Percentiles rank a stretch among this genome's conserved stretches.
Evolutionary conservation across 2,113 vertebrate species (phyloP).

Genomic region (Tringa solitaria): DNA sequence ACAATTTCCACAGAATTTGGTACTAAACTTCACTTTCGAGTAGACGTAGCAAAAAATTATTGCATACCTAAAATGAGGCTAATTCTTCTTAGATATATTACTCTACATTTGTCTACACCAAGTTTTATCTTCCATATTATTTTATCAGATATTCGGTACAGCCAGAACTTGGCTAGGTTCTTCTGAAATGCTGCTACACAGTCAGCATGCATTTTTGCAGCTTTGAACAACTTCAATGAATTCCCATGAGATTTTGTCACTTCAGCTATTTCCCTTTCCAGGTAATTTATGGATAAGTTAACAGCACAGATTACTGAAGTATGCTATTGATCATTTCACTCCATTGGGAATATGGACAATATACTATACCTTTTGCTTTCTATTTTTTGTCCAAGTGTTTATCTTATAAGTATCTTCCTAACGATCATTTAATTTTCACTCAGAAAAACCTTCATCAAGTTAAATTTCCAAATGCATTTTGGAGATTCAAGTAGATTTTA

Average conservation of each 20-base stretch:
- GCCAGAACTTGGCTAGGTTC: not conserved
- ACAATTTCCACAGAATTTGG: not conserved
- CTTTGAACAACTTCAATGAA: not conserved
- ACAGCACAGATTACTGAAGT: not conserved
- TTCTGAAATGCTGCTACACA: not conserved
- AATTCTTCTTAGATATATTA: not conserved
- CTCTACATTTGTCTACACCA: not conserved
- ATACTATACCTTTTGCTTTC: not conserved
- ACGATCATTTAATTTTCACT: not conserved
- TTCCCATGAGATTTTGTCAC: not conserved
- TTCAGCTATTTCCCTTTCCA: not conserved
- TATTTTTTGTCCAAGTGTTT: not conserved
- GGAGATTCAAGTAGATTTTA: not conserved
- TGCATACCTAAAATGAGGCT: not conserved
- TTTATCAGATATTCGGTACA: not conserved
- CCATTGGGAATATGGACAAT: not conserved
- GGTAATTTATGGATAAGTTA: not conserved
- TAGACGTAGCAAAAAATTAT: not conserved
- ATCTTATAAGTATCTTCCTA: not conserved
- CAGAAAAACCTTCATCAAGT: not conserved
- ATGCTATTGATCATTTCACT: not conserved
- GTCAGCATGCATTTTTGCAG: not conserved
- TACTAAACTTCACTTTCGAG: not conserved
- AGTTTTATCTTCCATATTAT: not conserved
- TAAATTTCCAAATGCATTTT: not conserved